Percentiles rank a stretch among this genome's conserved stretches.
Conservation (phyloP, 2,113 vertebrate genomes). For the Apistogramma diplotaenia region DNA sequence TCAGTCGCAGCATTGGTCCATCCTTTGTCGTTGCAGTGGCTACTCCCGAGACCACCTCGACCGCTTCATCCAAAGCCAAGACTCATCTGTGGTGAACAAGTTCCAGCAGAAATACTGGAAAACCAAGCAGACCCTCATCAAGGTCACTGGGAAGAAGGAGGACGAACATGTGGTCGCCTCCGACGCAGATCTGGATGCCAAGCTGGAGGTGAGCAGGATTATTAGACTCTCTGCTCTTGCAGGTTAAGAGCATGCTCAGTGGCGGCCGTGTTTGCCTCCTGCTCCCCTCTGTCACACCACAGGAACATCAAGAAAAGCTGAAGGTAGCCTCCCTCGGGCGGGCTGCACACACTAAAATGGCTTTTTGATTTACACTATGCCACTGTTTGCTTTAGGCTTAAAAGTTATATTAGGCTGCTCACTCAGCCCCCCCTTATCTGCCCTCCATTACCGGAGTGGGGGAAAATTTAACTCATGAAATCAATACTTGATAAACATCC, state of each 20-base stretch:
- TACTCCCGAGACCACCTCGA: conserved; percentile 86
- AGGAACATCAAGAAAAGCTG: neutral
- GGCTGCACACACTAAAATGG: neutral
- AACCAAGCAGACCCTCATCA: conserved; percentile 95
- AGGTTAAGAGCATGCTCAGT: neutral
- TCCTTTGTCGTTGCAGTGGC: conserved; percentile 69
- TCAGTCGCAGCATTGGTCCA: neutral
- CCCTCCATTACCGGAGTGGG: neutral
- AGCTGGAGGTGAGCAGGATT: conserved; percentile 85
- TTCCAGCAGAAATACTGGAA: conserved; percentile 98
- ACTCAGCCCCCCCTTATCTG: neutral
- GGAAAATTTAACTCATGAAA: conserved; percentile 12
- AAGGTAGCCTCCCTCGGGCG: neutral
- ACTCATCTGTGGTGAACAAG: conserved; percentile 94
- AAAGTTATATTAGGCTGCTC: neutral
- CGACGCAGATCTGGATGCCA: conserved; percentile 93
- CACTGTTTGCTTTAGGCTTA: neutral
- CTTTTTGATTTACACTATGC: conserved; percentile 1
- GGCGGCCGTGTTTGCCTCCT: neutral
- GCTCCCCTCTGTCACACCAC: neutral
- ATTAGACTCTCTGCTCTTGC: neutral
- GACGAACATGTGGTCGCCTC: conserved; percentile 95
- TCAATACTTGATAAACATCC: conserved; percentile 33
- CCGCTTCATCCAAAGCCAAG: conserved; percentile 86
- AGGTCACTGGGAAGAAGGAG: conserved; percentile 95